Evolutionary conservation across 2,113 vertebrate genomes (phyloP).

Genomic region (Tyto alba): DNA sequence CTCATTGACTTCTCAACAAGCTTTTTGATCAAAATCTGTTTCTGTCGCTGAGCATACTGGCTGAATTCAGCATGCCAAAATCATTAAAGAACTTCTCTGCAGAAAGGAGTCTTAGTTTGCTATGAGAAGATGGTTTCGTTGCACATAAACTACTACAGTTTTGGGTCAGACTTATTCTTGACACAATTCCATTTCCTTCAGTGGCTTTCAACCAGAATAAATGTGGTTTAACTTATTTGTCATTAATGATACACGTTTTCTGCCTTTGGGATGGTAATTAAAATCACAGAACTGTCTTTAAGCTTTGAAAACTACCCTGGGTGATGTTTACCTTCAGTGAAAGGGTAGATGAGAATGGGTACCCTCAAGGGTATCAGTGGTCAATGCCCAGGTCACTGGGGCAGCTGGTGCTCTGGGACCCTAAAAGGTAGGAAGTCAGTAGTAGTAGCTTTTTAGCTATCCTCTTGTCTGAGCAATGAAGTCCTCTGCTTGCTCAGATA

Average conservation of each 20-base stretch:
- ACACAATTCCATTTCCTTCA: neutral
- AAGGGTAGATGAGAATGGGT: neutral
- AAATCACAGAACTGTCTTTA: neutral
- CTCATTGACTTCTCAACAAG: neutral
- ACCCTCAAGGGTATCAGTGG: neutral
- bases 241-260: neutral
- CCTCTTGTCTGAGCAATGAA: neutral
- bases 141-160: neutral
- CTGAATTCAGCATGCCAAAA: neutral
- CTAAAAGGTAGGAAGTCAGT: neutral
- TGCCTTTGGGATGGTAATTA: neutral
- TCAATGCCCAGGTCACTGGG: neutral
- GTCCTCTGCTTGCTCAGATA: neutral
- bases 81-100: neutral
- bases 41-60: neutral
- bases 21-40: neutral
- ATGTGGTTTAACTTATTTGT: neutral
- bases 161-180: neutral
- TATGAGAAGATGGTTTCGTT: accelerated
- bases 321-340: neutral
- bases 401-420: neutral
- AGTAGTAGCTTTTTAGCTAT: neutral
- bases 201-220: neutral
- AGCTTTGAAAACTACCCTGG: neutral
- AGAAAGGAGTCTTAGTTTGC: neutral